These are phyloP conservation scores for Danionella dracula DNA, from an alignment of 2,797 vertebrate genomes.

Conservation along the genomic window DNA sequence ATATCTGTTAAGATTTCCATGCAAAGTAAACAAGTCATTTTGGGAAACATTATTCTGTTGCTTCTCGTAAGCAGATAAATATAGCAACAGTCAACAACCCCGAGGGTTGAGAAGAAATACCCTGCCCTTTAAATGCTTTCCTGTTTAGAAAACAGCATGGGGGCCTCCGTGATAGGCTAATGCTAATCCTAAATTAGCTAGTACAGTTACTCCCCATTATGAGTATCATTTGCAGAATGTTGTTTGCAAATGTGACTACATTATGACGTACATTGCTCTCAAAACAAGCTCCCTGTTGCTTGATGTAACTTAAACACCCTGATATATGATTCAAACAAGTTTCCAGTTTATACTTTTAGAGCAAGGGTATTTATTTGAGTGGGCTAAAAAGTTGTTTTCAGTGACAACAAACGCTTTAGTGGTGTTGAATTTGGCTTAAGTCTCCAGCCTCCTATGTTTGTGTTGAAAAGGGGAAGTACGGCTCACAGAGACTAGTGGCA, in stretches of 20 bases:
- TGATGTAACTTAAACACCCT: not conserved
- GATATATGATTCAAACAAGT: not conserved
- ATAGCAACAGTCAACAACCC: not conserved
- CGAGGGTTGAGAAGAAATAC: not conserved
- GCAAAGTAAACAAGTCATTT: not conserved
- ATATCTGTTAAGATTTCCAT: not conserved
- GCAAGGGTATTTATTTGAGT: not conserved
- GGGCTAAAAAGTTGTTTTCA: not conserved
- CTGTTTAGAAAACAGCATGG: not conserved
- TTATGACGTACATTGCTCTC: not conserved
- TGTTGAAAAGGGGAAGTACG: not conserved
- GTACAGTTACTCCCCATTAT: not conserved
- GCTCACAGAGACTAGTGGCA: not conserved
- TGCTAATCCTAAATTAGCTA: not conserved
- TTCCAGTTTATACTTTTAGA: not conserved
- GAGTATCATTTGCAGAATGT: constrained; percentile 5
- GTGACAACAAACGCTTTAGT: not conserved
- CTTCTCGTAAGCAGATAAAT: not conserved
- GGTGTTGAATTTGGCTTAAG: not conserved
- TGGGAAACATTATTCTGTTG: not conserved
- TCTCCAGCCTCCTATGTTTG: not conserved
- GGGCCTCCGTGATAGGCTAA: not conserved
- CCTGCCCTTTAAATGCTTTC: not conserved
- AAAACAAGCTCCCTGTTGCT: not conserved
- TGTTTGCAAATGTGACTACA: not conserved